These are phyloP conservation scores for Augochlorella aurata DNA, from an alignment of 2,888 invertebrate species.

Conservation along the genomic window DNA sequence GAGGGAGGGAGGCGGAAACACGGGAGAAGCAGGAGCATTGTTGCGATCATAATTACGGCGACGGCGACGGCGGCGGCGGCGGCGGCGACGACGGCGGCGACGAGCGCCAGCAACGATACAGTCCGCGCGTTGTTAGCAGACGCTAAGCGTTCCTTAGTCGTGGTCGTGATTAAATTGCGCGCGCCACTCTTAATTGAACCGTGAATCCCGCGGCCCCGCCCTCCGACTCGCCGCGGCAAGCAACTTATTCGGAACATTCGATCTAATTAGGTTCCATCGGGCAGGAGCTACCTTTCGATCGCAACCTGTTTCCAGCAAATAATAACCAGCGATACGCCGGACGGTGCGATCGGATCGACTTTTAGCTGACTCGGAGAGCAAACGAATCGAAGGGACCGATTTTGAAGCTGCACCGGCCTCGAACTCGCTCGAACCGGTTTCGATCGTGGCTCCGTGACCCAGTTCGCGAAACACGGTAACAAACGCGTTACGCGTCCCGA, in stretches of 20 bases:
- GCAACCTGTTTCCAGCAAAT: neutral
- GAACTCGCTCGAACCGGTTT: slow-evolving; percentile 10
- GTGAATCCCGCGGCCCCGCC: slow-evolving; percentile 21
- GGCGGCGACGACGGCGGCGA: neutral
- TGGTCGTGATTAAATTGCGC: slow-evolving; percentile 37
- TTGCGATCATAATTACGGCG: slow-evolving; percentile 38
- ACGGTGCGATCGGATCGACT: neutral
- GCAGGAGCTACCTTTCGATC: neutral
- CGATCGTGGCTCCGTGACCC: slow-evolving; percentile 32
- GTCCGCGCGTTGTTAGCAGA: slow-evolving; percentile 30
- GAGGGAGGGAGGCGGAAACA: neutral
- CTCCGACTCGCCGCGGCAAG: neutral
- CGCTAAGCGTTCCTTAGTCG: slow-evolving; percentile 30
- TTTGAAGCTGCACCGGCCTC: neutral
- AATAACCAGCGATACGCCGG: too few relatives aligned
- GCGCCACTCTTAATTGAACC: slow-evolving; percentile 40
- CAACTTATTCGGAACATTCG: slow-evolving; percentile 4
- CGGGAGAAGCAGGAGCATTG: slow-evolving; percentile 47
- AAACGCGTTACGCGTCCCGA: slow-evolving; percentile 12
- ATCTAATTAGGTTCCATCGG: neutral
- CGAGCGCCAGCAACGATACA: slow-evolving; percentile 33
- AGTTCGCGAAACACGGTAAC: slow-evolving; percentile 32
- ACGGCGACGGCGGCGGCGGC: too few relatives aligned
- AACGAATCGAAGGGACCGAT: neutral
- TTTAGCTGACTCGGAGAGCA: neutral